Evolutionary conservation across 2,888 invertebrate species (phyloP).

Genomic region (Bombylius discolor): DNA sequence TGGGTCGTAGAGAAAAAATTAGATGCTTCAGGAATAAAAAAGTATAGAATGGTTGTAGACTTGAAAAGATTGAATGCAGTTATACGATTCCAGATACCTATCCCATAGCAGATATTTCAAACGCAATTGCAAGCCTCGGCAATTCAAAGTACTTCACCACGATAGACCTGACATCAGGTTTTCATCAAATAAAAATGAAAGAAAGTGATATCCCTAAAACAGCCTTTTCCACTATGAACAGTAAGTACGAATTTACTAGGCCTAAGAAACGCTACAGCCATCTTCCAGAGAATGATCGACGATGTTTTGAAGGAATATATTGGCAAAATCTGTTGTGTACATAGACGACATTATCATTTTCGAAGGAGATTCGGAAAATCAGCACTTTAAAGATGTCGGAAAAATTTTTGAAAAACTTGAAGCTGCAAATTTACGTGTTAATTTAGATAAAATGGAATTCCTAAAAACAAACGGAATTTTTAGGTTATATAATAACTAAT

Average conservation of each 20-base stretch:
- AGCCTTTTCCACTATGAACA: conserved; percentile 13
- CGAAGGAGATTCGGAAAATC: too few relatives aligned
- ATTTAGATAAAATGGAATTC: too few relatives aligned
- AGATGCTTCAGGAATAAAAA: conserved; percentile 12
- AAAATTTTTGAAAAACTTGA: too few relatives aligned
- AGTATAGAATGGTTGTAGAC: conserved; percentile 15
- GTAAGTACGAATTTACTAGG: conserved; percentile 4
- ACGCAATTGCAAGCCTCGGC: conserved; percentile 14
- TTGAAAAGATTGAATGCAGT: conserved; percentile 15
- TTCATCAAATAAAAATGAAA: too few relatives aligned
- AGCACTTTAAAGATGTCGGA: too few relatives aligned
- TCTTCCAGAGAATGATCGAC: conserved; percentile 15
- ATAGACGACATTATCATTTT: conserved; percentile 9
- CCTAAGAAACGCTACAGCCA: conserved; percentile 2
- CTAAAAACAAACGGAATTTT: too few relatives aligned
- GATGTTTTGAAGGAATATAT: conserved; percentile 12
- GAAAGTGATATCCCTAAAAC: conserved; percentile 13
- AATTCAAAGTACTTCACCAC: conserved; percentile 16
- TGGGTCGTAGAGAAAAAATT: conserved; percentile 18
- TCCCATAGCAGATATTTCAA: conserved; percentile 1
- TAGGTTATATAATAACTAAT: too few relatives aligned
- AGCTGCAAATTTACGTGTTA: too few relatives aligned
- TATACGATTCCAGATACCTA: conserved; percentile 14
- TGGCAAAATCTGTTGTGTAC: conserved; percentile 11
- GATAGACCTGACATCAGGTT: conserved; percentile 15